Evolutionary conservation across 2,113 vertebrate species (phyloP).

Genomic region (Onychostruthus taczanowskii): DNA sequence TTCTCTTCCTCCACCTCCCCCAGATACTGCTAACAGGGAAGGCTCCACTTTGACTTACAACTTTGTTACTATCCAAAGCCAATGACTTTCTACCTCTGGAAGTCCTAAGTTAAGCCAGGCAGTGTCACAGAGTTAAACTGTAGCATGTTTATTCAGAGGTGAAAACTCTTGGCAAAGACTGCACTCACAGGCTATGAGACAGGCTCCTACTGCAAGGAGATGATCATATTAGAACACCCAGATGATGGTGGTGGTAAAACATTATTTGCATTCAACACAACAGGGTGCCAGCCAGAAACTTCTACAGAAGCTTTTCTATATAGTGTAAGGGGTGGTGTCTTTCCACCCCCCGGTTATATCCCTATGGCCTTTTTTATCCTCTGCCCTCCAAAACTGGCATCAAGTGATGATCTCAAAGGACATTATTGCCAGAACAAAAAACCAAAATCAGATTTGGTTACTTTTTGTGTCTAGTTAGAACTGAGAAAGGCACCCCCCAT

Average conservation of each 20-base stretch:
- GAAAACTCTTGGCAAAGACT: neutral
- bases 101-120: neutral
- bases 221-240: neutral
- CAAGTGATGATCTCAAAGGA: neutral
- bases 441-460: neutral
- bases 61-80: neutral
- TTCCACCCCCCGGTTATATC: neutral
- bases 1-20: neutral
- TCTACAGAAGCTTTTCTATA: neutral
- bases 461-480: neutral
- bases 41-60: neutral
- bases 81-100: neutral
- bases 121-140: neutral
- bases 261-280: neutral
- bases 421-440: neutral
- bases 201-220: neutral
- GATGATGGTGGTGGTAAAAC: neutral
- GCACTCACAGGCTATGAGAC: neutral
- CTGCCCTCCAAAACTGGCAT: neutral
- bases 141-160: neutral
- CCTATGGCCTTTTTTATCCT: neutral
- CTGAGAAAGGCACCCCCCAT: neutral
- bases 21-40: neutral
- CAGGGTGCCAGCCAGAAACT: neutral
- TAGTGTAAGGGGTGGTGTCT: neutral